A percentile compares a stretch with the other conserved stretches of the same genome.
Evolutionary conservation across 2,113 vertebrate species (phyloP).

Genomic region (Cyanoramphus novaezelandiae): DNA sequence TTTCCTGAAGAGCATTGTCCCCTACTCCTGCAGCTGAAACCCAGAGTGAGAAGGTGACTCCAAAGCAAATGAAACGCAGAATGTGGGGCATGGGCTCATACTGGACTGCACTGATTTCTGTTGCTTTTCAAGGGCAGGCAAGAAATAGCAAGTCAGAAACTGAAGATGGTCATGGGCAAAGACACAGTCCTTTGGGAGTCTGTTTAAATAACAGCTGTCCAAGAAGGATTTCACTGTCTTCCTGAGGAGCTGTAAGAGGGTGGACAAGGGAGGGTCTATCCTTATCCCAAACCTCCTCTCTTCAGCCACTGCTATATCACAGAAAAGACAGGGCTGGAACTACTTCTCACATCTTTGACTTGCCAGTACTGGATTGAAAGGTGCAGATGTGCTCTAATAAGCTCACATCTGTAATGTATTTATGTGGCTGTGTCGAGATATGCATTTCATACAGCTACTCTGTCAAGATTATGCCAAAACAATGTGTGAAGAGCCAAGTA

Average conservation of each 20-base stretch:
- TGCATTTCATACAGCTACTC: slow-evolving; percentile 30
- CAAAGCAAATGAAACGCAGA: not conserved
- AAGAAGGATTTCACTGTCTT: not conserved
- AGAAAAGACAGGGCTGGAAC: not conserved
- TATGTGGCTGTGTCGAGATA: slow-evolving; percentile 2
- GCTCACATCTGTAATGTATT: slow-evolving; percentile 46
- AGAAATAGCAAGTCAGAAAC: not conserved
- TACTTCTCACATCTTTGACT: not conserved
- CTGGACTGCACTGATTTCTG: not conserved
- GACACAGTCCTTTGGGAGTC: not conserved
- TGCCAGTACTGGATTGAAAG: slow-evolving; percentile 39
- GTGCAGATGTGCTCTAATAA: slow-evolving; percentile 46
- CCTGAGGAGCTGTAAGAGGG: not conserved
- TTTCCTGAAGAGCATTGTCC: not conserved
- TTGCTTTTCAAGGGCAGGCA: not conserved
- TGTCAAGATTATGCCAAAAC: slow-evolving; percentile 58
- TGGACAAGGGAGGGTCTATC: not conserved
- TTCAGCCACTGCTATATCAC: not conserved
- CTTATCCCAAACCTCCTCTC: not conserved
- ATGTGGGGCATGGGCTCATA: not conserved
- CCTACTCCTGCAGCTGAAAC: not conserved
- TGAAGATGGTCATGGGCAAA: not conserved
- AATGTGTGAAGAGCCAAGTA: slow-evolving; percentile 41
- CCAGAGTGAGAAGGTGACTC: not conserved
- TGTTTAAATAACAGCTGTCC: not conserved